Evolutionary conservation across 2,888 invertebrate species (phyloP).

Genomic region (Diarsia dahlii): DNA sequence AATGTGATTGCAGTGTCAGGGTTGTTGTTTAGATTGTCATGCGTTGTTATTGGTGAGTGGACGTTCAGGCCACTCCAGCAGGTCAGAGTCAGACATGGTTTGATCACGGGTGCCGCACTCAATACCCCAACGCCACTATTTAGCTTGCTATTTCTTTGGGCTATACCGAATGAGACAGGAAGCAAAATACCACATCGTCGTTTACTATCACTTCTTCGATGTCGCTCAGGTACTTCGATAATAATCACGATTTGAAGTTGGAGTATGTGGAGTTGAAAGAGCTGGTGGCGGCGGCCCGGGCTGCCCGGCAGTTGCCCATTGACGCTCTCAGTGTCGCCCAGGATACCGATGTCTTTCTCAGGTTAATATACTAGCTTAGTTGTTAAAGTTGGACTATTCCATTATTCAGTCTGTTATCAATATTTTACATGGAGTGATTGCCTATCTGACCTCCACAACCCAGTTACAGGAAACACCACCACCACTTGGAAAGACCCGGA

Average conservation of each 20-base stretch:
- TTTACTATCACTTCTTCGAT: not conserved
- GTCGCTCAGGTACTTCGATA: conserved; percentile 90
- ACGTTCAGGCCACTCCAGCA: not conserved
- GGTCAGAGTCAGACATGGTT: not conserved
- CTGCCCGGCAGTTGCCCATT: conserved; percentile 87
- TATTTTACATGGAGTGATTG: not conserved
- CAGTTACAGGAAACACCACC: not conserved
- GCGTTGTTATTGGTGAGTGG: not conserved
- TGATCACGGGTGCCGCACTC: not conserved
- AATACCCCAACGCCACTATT: not conserved
- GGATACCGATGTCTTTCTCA: conserved; percentile 87
- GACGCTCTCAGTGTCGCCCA: conserved; percentile 89
- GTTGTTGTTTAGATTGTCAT: not conserved
- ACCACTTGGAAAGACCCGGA: not conserved
- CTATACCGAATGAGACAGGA: not conserved
- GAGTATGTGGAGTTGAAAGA: conserved; percentile 91
- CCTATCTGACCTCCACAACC: not conserved
- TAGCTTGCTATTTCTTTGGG: not conserved
- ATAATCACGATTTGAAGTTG: conserved; percentile 87
- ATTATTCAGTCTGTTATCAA: not conserved
- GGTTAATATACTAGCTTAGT: conserved; percentile 62
- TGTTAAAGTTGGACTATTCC: not conserved
- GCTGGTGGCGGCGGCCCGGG: conserved; percentile 90
- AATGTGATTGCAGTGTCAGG: no score
- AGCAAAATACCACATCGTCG: not conserved